phyloP scores from a whole-genome alignment of 2,888 invertebrate species.

The Drosophila pseudotalamancana region DNA sequence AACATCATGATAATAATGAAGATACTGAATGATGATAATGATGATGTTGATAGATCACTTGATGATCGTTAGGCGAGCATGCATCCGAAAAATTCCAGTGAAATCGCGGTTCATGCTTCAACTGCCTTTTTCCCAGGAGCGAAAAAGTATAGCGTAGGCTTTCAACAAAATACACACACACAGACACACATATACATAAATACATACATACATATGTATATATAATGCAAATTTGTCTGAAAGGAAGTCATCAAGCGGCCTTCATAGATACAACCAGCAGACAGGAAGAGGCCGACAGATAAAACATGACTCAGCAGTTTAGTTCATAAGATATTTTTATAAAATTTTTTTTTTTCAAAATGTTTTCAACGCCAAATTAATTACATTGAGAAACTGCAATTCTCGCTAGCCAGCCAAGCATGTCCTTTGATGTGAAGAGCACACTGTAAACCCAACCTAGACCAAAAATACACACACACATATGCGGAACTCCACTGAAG shows the following conservation, averaged over 20 bases:
- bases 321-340: background rate
- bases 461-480: background rate
- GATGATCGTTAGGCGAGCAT: constrained; percentile 33
- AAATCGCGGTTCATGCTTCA: constrained; percentile 69
- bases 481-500: background rate
- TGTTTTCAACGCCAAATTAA: constrained; percentile 66
- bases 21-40: constrained; percentile 18
- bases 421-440: constrained; percentile 65
- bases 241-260: constrained; percentile 63
- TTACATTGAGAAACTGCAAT: constrained; percentile 47
- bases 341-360: constrained; percentile 22
- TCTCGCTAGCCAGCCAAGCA: constrained; percentile 58
- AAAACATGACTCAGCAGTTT: constrained; percentile 49
- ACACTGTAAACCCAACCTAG: background rate
- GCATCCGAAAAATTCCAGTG: constrained; percentile 59
- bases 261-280: constrained; percentile 9
- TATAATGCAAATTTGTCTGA: constrained; percentile 64
- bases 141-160: constrained; percentile 63
- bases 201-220: constrained; percentile 4
- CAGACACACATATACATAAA: constrained; percentile 1
- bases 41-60: constrained; percentile 62
- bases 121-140: constrained; percentile 66
- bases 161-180: constrained; percentile 28
- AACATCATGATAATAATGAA: constrained; percentile 26
- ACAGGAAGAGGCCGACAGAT: constrained; percentile 67